Base-by-base conservation (phyloP, 2,888 invertebrate genomes). In the Phragmatobia fuliginosa region DNA sequence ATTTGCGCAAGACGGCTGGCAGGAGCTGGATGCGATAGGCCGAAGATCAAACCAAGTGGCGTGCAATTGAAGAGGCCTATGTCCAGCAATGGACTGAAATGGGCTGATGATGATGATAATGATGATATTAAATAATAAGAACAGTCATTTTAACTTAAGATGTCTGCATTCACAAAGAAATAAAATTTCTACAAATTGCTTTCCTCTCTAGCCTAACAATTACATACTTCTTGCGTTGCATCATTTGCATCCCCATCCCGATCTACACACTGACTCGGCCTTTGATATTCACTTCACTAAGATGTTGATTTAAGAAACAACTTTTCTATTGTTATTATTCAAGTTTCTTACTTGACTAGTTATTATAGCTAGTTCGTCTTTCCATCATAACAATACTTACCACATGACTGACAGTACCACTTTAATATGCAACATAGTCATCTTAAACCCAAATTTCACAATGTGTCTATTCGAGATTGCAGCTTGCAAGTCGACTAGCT, bases 381-480 rank as follows among this genome's bases (percentile, higher is more conserved):
- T 64, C 49, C 33, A 62, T 38, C 38, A n/a, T 45, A 62, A 33
- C 8, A 25, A 25, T 31, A 56, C 32, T 33, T 18, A 32, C 45
- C 14, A 49, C 31, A 49, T 45, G 32, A 63, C 41, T 45, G 45
- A 45, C 36, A 36, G 18, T 14, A 52, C 67, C 33, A 67, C 61
- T 36, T 61, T 33, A 36, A 56, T 25, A 56, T 41, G 52, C 28
- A 61, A 67, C 21, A 10, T 21, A 65, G 32, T 52, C 67, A 49
- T 67, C 60, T 61, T 61, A 41, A 38, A 18, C 33, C 32, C 33
- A 60, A 31, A 64, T 68, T 68, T 68, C 63, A 60, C 63, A 62
- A 66, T 56, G 1, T 41, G 14, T 25, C 38, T 52, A 49, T 56
- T 25, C 52, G 28, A 38, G 52, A 32, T 45, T 18, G 45, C 38